Evolutionary conservation across 2,797 vertebrate genomes (phyloP).

Genomic region (Macropus fuliginosus): DNA sequence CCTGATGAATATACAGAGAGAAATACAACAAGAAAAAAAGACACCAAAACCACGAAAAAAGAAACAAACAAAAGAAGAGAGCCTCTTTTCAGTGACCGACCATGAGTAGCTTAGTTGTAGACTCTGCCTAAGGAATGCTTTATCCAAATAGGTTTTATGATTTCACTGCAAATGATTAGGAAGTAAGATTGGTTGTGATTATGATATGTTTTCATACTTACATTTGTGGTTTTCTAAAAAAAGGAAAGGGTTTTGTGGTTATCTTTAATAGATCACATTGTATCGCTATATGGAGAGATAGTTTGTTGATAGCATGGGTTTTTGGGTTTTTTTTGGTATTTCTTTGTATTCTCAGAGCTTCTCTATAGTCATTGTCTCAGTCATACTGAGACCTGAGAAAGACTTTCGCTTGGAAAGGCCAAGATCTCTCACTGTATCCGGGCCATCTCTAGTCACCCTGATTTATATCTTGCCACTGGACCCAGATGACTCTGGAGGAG

Average conservation of each 20-base stretch:
- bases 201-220: slow-evolving; percentile 12
- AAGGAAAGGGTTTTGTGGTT: background rate
- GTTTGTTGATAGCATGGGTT: background rate
- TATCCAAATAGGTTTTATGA: background rate
- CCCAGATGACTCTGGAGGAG: too few relatives aligned
- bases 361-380: too few relatives aligned
- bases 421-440: too few relatives aligned
- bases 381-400: too few relatives aligned
- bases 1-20: background rate
- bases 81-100: background rate
- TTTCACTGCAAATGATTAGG: background rate
- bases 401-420: too few relatives aligned
- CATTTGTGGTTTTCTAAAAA: background rate
- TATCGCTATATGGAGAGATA: background rate
- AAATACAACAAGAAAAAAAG: background rate
- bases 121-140: background rate
- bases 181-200: slow-evolving; percentile 2
- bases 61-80: background rate
- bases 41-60: background rate
- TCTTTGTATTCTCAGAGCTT: background rate
- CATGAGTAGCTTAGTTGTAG: background rate
- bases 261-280: background rate
- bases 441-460: too few relatives aligned
- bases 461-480: too few relatives aligned
- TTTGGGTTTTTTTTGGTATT: background rate